Percentiles rank a stretch among this genome's conserved stretches.
phyloP scores from a whole-genome alignment of 2,888 invertebrate species.

The Kuschelorhynchus macadamiae region DNA sequence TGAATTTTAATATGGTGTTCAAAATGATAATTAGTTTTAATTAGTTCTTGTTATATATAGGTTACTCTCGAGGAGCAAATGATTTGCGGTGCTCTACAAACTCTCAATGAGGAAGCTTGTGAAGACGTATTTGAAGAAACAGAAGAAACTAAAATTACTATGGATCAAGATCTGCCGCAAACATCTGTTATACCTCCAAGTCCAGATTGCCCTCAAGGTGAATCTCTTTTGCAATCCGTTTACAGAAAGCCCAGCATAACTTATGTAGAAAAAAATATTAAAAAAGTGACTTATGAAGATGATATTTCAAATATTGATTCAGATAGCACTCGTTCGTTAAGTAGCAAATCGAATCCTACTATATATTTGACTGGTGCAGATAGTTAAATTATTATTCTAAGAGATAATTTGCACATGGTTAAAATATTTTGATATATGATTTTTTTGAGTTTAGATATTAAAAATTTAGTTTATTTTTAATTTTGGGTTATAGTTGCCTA shows the following conservation, averaged over 20 bases:
- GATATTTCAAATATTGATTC: conserved; percentile 19
- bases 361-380: conserved; percentile 34
- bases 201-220: conserved; percentile 67
- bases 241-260: conserved; percentile 42
- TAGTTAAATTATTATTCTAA: conserved; percentile 10
- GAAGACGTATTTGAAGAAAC: conserved; percentile 88
- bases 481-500: too few species aligned
- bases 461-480: too few species aligned
- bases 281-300: conserved; percentile 58
- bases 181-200: conserved; percentile 67
- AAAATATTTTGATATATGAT: too few species aligned
- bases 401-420: too few species aligned
- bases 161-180: conserved; percentile 64
- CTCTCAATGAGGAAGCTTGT: conserved; percentile 92
- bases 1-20: too few species aligned
- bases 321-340: conserved; percentile 1
- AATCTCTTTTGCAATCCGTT: conserved; percentile 54
- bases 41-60: conserved; percentile 71
- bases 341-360: conserved; percentile 24
- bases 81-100: conserved; percentile 94
- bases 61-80: conserved; percentile 95
- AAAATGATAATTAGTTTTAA: too few species aligned
- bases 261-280: conserved; percentile 48
- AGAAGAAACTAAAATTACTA: conserved; percentile 60
- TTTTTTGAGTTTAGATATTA: too few species aligned